A percentile compares a stretch with the other conserved stretches of the same genome.
Conservation (phyloP, 2,797 vertebrate species). For the Choloepus didactylus region DNA sequence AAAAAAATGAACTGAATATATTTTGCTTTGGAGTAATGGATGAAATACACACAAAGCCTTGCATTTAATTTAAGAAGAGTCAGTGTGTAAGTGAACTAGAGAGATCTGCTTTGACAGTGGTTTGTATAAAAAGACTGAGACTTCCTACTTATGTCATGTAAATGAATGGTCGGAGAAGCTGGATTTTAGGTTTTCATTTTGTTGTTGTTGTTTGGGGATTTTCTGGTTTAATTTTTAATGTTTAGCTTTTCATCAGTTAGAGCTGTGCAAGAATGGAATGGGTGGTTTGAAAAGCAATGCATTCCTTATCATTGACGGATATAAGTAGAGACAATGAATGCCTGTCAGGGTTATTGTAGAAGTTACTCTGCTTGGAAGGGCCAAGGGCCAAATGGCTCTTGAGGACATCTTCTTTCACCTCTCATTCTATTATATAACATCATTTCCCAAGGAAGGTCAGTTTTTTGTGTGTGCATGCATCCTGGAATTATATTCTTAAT, state of each 20-base stretch:
- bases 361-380: background rate
- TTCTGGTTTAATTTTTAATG: background rate
- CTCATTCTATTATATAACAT: background rate
- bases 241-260: background rate
- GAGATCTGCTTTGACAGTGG: background rate
- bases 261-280: background rate
- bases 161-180: background rate
- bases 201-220: background rate
- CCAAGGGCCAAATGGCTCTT: background rate
- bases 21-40: background rate
- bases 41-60: background rate
- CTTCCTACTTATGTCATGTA: background rate
- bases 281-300: background rate
- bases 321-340: background rate
- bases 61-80: background rate
- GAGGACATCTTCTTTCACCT: background rate
- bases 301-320: background rate
- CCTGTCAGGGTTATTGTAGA: background rate
- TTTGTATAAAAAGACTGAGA: background rate
- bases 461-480: background rate
- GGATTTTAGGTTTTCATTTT: background rate
- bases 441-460: background rate
- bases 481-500: conserved; percentile 20
- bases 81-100: background rate
- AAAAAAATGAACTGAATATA: background rate